Base-by-base conservation (phyloP, 1,140 invertebrate genomes). In the Gonatopus flavifemur region DNA sequence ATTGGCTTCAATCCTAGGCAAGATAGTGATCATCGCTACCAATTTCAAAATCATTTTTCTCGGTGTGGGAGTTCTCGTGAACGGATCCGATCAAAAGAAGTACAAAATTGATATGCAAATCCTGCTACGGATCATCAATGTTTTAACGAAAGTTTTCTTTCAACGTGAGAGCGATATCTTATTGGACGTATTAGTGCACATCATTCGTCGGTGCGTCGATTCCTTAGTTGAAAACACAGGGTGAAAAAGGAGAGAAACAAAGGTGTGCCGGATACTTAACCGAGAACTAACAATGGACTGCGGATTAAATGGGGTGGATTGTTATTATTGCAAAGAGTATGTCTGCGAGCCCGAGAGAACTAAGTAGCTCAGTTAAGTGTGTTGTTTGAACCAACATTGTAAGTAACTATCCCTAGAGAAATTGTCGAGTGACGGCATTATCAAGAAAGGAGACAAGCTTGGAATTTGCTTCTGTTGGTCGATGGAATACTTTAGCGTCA, bases 241-340 rank as follows among this genome's bases (percentile, higher is more conserved):
- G 21, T 31, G 46, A 41, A 45, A 40, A 25, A 12, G 41, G 30
- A 35, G 20, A 24, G 43, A 48, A 43, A 46, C 4, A 36, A 25
- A 55, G 28, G 35, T 57, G 52, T n/a, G 49, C 49, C 55, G 52
- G 60, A 63, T 64, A 64, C 62, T 64, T 64, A 59, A 49, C 62
- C 62, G 52, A 57, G 59, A 50, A 62, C 61, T 69, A 65, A 69
- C 66, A 66, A 61, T 59, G 58, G 50, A 57, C 66, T 63, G 39
- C 59, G 69, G 74, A 77, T 77, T 77, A 75, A 64, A 72, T 66
- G 74, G 72, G 69, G 69, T 70, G 66, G 72, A 78, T 74, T 76
- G 75, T 76, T 78, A 71, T 78, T 77, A 72, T 74, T 76, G 74
- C 69, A 76, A 77, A 67, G 72, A 74, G 72, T 74, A 77, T 64